Evolutionary conservation across 37 sponge, comb jelly and placozoan species (phyloP).

Genomic region (Diacarnus erythraeanus): DNA sequence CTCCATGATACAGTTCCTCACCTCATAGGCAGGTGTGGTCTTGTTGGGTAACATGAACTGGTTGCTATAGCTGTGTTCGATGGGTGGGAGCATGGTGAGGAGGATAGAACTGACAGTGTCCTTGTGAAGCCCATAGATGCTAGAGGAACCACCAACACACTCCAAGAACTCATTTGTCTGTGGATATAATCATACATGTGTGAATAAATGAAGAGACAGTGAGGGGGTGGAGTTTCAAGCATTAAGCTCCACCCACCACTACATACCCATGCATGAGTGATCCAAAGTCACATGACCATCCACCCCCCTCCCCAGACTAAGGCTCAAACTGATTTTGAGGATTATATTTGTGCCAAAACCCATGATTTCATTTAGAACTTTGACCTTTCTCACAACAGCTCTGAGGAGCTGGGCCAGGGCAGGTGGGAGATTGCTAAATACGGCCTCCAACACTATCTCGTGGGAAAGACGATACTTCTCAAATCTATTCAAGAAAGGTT

Average conservation of each 20-base stretch:
- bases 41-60: neutral
- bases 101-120: slow-evolving; percentile 67
- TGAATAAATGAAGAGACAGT: no score
- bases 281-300: neutral
- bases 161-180: slow-evolving; percentile 68
- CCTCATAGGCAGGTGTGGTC: neutral
- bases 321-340: no score
- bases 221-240: no score
- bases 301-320: neutral
- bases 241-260: no score
- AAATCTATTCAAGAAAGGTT: slow-evolving; percentile 88
- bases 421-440: slow-evolving; percentile 44
- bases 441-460: slow-evolving; percentile 63
- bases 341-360: neutral
- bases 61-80: slow-evolving; percentile 2
- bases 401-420: slow-evolving; percentile 48
- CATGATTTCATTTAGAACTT: neutral
- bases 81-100: slow-evolving; percentile 55
- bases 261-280: neutral
- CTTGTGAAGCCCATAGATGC: slow-evolving; percentile 58
- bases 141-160: slow-evolving; percentile 8
- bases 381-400: slow-evolving; percentile 68
- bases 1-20: slow-evolving; percentile 22
- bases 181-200: no score
- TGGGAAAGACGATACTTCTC: slow-evolving; percentile 85